Percentiles rank a stretch among this genome's conserved stretches.
phyloP scores from a whole-genome alignment of 2,113 vertebrate species.

The Sinocyclocheilus rhinocerous region DNA sequence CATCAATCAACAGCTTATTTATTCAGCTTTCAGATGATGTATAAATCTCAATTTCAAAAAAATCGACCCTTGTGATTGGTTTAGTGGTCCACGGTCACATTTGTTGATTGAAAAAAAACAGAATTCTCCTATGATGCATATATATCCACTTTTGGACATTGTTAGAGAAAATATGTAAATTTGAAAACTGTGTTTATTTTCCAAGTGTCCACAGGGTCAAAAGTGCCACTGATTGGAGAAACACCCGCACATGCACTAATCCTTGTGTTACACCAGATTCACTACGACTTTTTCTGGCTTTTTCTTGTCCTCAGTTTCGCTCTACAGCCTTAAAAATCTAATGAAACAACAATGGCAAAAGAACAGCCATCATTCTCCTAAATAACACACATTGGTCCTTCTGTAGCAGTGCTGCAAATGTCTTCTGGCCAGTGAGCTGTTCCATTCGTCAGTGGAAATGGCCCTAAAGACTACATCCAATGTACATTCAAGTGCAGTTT shows the following conservation, averaged over 20 bases:
- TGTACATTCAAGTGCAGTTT: constrained; percentile 60
- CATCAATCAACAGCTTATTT: too few species aligned
- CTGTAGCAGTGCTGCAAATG: constrained; percentile 55
- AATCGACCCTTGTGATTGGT: too few species aligned
- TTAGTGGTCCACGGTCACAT: too few species aligned
- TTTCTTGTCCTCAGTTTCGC: background rate
- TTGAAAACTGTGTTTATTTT: background rate
- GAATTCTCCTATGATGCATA: background rate
- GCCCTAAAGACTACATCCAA: constrained; percentile 61
- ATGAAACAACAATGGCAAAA: constrained; percentile 23
- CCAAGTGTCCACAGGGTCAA: background rate
- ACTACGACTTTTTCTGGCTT: background rate
- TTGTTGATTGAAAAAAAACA: too few species aligned
- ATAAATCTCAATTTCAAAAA: too few species aligned
- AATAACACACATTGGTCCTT: constrained; percentile 34
- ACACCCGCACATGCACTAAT: background rate
- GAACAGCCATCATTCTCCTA: constrained; percentile 17
- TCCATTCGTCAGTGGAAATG: constrained; percentile 62
- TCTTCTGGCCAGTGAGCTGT: constrained; percentile 57
- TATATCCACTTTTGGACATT: background rate
- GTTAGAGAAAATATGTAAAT: background rate
- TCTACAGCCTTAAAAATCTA: background rate
- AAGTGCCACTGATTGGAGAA: background rate
- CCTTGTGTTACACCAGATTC: background rate
- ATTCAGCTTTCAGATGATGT: too few species aligned